phyloP scores from a whole-genome alignment of 2,797 vertebrate species.

The Smutsia temminckii region DNA sequence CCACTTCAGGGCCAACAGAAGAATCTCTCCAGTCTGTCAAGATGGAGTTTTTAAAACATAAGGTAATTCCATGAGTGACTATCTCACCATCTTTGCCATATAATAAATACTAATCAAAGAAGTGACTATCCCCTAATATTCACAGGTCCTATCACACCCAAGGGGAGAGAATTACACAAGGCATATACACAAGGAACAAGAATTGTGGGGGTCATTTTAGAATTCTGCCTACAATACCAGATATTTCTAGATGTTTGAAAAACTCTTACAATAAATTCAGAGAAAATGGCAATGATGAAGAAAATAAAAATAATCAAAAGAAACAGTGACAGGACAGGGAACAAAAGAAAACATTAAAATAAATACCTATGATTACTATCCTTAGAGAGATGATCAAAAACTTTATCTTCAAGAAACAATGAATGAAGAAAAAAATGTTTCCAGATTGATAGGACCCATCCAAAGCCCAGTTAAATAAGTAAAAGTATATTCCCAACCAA shows the following conservation, averaged over 20 bases:
- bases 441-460: background rate
- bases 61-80: background rate
- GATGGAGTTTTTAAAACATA: background rate
- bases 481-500: background rate
- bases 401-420: background rate
- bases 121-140: background rate
- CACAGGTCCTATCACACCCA: background rate
- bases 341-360: background rate
- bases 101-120: background rate
- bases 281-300: background rate
- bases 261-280: background rate
- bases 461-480: background rate
- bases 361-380: background rate
- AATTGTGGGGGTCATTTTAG: background rate
- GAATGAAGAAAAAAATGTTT: background rate
- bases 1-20: background rate
- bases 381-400: background rate
- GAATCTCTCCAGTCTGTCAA: background rate
- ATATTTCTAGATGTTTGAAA: background rate
- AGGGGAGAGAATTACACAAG: background rate
- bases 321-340: background rate
- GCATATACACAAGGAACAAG: background rate
- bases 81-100: background rate
- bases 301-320: background rate
- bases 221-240: background rate